Conservation (phyloP, 2,888 invertebrate genomes). For the Argyresthia albistria region DNA sequence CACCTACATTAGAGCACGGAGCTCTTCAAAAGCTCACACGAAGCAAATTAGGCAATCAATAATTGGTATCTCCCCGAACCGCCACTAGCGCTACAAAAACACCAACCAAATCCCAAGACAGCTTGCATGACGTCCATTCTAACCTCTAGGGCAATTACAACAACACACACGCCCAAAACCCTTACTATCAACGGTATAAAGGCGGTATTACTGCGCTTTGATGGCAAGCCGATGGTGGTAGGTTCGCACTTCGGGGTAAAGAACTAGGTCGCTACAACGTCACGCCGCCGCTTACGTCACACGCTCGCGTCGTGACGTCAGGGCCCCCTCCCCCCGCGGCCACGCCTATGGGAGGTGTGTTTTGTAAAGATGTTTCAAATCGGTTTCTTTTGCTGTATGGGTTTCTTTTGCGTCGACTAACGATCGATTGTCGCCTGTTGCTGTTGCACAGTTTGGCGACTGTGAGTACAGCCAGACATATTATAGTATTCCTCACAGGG, state of each 20-base stretch:
- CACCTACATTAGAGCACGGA: too few relatives aligned
- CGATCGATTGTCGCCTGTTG: conserved; percentile 3
- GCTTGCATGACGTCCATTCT: not conserved
- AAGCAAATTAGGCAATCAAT: too few relatives aligned
- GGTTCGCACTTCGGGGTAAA: too few relatives aligned
- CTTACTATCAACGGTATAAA: too few relatives aligned
- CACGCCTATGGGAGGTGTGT: conserved; percentile 21
- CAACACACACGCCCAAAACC: not conserved
- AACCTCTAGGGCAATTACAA: not conserved
- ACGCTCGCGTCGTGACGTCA: conserved; percentile 36
- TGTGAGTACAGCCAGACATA: too few relatives aligned
- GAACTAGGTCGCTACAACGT: conserved; percentile 1
- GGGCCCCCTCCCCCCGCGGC: conserved; percentile 30
- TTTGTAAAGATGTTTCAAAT: not conserved
- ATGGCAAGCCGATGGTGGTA: too few relatives aligned
- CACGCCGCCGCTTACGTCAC: conserved; percentile 14
- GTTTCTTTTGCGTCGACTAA: conserved; percentile 17
- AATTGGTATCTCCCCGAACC: too few relatives aligned
- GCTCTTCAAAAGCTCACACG: too few relatives aligned
- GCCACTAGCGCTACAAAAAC: too few relatives aligned
- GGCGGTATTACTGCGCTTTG: too few relatives aligned
- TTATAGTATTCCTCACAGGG: too few relatives aligned
- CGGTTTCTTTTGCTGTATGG: not conserved
- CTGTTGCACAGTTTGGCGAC: too few relatives aligned
- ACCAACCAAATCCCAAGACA: not conserved